Base-by-base conservation (phyloP, 1,140 invertebrate species). In the Heliothis subflexa region DNA sequence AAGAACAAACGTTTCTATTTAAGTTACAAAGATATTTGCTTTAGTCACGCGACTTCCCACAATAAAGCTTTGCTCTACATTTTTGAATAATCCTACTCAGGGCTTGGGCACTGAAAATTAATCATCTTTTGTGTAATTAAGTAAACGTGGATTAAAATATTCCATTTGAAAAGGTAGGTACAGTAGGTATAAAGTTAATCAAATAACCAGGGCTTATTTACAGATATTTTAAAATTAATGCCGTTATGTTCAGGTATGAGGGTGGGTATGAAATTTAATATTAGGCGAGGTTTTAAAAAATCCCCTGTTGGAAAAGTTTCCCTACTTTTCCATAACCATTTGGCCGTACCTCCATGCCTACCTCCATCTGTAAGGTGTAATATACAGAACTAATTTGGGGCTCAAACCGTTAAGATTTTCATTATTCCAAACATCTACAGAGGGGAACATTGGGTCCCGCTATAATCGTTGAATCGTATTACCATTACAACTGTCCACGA, bases 381-480 rank as follows among this genome's bases (percentile, higher is more conserved):
- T 66, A 78, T 78, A 87, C 86, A 84, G 81, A 86, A 88, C 85
- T 89, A 92, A 90, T 92, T 92, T 89, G 71, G 82, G 82, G 80
- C 82, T 82, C 71, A 66, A 81, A 83, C 85, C 86, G 84, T 86
- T 90, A 87, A 85, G 85, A 85, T 85, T 88, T 87, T 88, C 85
- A 89, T 92, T 91, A 91, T 89, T 86, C 83, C 86, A 87, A 91
- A 88, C 86, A 91, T 86, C 80, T 78, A 85, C 80, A 77, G 78
- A 66, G 78, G 72, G 78, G 68, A 83, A 73, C 78, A 85, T 78
- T 78, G 85, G 87, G 84, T 70, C 79, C 83, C 75, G 84, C 89
- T 82, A 93, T 93, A 93, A 92, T 88, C 90, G 86, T 93, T 91
- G 89, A 93, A 93, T 93, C 87, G 91, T 90, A 93, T 92, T 93